Conservation (phyloP, 2,113 vertebrate species). For the Neopipo cinnamomea region DNA sequence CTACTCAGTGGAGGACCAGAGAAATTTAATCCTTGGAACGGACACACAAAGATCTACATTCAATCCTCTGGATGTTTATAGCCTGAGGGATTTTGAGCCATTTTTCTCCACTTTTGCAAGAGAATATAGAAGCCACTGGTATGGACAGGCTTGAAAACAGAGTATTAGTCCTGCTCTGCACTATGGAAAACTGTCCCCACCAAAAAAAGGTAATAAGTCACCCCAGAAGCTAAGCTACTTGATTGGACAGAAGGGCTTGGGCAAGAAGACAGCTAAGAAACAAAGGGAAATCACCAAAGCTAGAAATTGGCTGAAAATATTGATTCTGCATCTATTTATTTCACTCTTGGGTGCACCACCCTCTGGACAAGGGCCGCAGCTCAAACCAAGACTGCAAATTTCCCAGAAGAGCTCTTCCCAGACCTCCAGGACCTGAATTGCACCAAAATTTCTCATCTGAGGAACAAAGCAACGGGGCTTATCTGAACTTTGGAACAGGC, state of each 20-base stretch:
- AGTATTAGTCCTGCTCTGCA: not conserved
- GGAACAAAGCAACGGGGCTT: not conserved
- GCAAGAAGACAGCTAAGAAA: not conserved
- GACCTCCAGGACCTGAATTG: not conserved
- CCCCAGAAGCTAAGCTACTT: not conserved
- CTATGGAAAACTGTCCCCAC: accelerated
- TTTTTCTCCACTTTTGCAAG: not conserved
- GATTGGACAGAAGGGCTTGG: not conserved
- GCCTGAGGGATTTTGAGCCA: not conserved
- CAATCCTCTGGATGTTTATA: not conserved
- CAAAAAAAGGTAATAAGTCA: not conserved
- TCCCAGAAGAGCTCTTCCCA: not conserved
- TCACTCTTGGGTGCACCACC: not conserved
- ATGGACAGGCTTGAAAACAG: not conserved
- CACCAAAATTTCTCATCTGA: not conserved
- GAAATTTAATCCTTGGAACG: not conserved
- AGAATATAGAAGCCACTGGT: not conserved
- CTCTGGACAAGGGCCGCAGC: not conserved
- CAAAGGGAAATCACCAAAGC: not conserved
- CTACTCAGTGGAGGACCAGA: not conserved
- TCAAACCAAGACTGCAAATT: not conserved
- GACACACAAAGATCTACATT: not conserved
- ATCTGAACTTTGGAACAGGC: not conserved
- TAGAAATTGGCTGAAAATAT: not conserved
- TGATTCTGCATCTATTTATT: not conserved